These are phyloP conservation scores for Cotesia typhae DNA, from an alignment of 1,140 invertebrate species.

Conservation along the genomic window DNA sequence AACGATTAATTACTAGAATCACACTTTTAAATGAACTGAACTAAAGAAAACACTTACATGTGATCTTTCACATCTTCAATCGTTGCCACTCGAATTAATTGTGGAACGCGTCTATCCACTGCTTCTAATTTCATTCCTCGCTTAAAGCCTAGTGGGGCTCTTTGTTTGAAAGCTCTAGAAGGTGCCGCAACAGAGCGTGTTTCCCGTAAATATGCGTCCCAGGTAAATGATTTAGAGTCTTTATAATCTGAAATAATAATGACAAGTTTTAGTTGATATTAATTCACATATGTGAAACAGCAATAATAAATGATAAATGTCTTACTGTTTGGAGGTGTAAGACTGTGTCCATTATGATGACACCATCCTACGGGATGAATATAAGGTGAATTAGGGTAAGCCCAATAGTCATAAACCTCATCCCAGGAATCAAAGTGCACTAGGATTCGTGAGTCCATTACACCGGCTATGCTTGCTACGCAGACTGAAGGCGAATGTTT, in stretches of 20 bases:
- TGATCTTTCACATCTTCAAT: slow-evolving; percentile 80
- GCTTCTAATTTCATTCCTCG: slow-evolving; percentile 90
- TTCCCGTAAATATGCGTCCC: slow-evolving; percentile 85
- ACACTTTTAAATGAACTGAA: neutral
- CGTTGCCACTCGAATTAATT: slow-evolving; percentile 86
- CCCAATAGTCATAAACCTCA: slow-evolving; percentile 94
- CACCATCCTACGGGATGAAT: slow-evolving; percentile 96
- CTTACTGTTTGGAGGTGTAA: slow-evolving; percentile 89
- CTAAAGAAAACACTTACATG: slow-evolving; percentile 52
- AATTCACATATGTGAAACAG: neutral
- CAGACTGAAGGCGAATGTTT: slow-evolving; percentile 87
- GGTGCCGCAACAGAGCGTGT: slow-evolving; percentile 81
- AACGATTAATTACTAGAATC: slow-evolving; percentile 4
- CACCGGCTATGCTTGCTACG: slow-evolving; percentile 87
- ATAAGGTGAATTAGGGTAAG: slow-evolving; percentile 86
- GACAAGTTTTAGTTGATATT: slow-evolving; percentile 5
- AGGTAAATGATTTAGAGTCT: slow-evolving; percentile 78
- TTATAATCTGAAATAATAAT: slow-evolving; percentile 70
- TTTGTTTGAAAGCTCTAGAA: slow-evolving; percentile 82
- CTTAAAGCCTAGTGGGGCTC: slow-evolving; percentile 82
- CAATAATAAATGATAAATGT: slow-evolving; percentile 36
- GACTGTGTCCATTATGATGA: slow-evolving; percentile 77
- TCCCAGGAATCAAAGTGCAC: slow-evolving; percentile 97
- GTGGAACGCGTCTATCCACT: slow-evolving; percentile 85
- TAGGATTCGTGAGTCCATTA: slow-evolving; percentile 85